Conservation (phyloP, 2,113 vertebrate genomes). For the Telmatochromis brachygnathus region DNA sequence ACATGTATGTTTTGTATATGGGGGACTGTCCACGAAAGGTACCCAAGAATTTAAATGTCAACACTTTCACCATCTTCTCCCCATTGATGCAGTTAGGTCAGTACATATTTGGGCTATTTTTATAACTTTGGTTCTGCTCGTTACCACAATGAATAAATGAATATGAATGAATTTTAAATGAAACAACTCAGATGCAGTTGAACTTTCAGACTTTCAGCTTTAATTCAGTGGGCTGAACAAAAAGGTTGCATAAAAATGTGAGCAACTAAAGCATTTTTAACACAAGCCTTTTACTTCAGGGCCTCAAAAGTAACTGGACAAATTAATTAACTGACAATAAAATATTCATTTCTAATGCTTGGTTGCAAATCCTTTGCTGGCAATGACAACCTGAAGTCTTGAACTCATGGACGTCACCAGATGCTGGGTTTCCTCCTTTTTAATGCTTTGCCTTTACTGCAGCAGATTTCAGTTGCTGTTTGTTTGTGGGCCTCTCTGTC, state of each 20-base stretch:
- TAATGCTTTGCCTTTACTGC: not conserved
- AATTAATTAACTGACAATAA: not conserved
- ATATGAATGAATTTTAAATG: not conserved
- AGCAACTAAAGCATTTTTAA: not conserved
- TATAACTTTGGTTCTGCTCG: not conserved
- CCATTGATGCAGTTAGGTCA: not conserved
- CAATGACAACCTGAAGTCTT: not conserved
- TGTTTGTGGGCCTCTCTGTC: not conserved
- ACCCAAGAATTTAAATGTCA: not conserved
- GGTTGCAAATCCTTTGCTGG: not conserved
- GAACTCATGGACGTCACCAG: not conserved
- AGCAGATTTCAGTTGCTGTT: not conserved
- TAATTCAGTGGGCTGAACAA: not conserved
- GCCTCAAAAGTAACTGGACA: not conserved
- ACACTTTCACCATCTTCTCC: not conserved
- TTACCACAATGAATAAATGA: not conserved
- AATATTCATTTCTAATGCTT: not conserved
- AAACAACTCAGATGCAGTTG: not conserved
- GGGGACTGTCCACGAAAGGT: not conserved
- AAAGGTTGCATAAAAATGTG: not conserved
- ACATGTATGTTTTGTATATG: not conserved
- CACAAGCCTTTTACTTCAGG: not conserved
- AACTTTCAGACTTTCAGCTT: not conserved
- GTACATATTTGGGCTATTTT: not conserved
- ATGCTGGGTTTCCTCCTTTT: not conserved